Conservation (phyloP, 2,888 invertebrate species). For the Crepidodera aurea region DNA sequence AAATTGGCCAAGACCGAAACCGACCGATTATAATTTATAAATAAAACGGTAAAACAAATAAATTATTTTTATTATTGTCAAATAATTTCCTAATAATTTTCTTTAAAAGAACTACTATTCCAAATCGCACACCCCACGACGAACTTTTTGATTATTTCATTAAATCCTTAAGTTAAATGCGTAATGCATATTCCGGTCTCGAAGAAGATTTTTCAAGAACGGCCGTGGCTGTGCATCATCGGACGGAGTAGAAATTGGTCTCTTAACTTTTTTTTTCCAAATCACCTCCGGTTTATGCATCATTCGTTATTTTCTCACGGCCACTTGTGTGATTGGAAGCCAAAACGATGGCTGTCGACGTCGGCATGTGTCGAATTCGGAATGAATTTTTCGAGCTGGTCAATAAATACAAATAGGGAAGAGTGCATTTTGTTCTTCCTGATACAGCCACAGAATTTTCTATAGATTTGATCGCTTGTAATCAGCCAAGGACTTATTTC, state of each 20-base stretch:
- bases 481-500: no score
- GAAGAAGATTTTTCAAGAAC: conserved; percentile 27
- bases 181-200: conserved; percentile 36
- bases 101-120: not conserved
- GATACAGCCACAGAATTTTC: no score
- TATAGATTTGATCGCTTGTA: no score
- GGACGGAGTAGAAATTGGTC: conserved; percentile 30
- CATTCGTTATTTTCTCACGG: conserved; percentile 33
- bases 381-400: conserved; percentile 3
- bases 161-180: conserved; percentile 32
- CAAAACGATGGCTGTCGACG: conserved; percentile 20
- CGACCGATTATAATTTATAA: no score
- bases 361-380: conserved; percentile 27
- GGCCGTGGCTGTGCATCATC: conserved; percentile 2
- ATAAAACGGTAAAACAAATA: no score
- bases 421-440: no score
- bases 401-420: no score
- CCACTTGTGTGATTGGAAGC: conserved; percentile 30
- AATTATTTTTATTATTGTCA: no score
- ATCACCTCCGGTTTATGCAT: conserved; percentile 27
- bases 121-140: not conserved
- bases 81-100: no score
- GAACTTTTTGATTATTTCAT: conserved; percentile 26
- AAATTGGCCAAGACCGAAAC: no score
- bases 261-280: conserved; percentile 30